Base-by-base conservation (phyloP, 2,888 invertebrate genomes). In the Hecatera dysodea region DNA sequence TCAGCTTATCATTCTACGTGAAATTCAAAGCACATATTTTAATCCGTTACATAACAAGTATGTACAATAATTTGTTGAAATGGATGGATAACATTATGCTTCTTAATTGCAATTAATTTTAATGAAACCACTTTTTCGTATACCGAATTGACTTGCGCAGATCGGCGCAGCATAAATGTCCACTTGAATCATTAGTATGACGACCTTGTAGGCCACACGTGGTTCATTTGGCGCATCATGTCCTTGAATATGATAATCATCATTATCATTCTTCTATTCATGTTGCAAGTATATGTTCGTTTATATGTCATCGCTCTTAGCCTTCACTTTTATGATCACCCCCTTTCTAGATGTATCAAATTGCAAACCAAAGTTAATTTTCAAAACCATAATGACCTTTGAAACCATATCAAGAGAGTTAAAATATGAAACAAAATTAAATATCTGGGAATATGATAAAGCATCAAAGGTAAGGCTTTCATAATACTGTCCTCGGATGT, bases 1-100 rank as follows among this genome's bases (percentile, higher is more conserved):
- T 79, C 79, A 72, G 33, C 44, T 52, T 57, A 78, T 48, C 39
- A 12, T 27, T 8, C 3, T 22, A 57, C 52, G 52, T 72, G 22
- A 29, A 57, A n/a, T 15, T 7, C 1, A 12, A 48, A 48, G 33
- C 19, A 42, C 12, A 12, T 27, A 22, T 72, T 50, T 68, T 22
- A 56, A 72, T 77, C 44, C 50, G 19, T 77, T 44, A 36, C 76
- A 24, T 29, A 27, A 72, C 36, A n/a, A 29, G 33, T 17, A 27
- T 12, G 39, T 39, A 39, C 39, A 9, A 19, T 39, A 42, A 67
- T 39, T 67, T 67, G 39, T 76, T 48, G 67, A 39, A 39, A 9
- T 48, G 2, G 3, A 69, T 2, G n/a, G n/a, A 7, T 33, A 56
- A 6, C 8, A 22, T 11, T 24, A 9, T n/a, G 50, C 27, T 44